phyloP scores from a whole-genome alignment of 2,888 invertebrate species.

The Rhodophaea formosa region DNA sequence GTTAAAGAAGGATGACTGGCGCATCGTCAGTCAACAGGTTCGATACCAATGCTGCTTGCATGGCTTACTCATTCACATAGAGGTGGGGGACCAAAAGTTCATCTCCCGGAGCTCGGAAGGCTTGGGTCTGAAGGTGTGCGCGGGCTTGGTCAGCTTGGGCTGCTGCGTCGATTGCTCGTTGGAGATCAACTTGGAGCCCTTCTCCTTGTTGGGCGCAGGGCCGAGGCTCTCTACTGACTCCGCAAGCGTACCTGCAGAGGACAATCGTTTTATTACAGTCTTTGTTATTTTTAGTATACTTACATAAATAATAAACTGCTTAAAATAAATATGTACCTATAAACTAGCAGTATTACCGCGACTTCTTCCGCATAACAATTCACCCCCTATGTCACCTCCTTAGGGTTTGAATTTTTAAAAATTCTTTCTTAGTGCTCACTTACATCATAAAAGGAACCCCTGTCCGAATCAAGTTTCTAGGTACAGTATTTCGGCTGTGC shows the following conservation, averaged over 20 bases:
- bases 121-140: conserved; percentile 52
- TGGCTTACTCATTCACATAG: conserved; percentile 81
- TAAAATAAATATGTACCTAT: too few relatives aligned
- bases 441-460: too few relatives aligned
- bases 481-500: too few relatives aligned
- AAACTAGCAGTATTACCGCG: too few relatives aligned
- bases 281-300: too few relatives aligned
- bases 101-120: conserved; percentile 87
- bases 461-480: too few relatives aligned
- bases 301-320: too few relatives aligned
- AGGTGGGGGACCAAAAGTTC: conserved; percentile 93
- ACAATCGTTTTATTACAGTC: neutral
- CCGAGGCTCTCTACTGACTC: conserved; percentile 74
- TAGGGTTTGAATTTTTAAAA: too few relatives aligned
- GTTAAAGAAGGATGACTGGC: conserved; percentile 7
- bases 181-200: conserved; percentile 37
- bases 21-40: neutral
- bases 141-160: conserved; percentile 48
- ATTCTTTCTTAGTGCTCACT: too few relatives aligned
- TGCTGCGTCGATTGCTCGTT: conserved; percentile 42
- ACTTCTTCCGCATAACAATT: too few relatives aligned
- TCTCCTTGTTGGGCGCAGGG: conserved; percentile 53
- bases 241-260: conserved; percentile 55
- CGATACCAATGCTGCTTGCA: neutral
- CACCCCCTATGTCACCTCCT: too few relatives aligned